Percentiles rank a stretch among this genome's conserved stretches.
These are phyloP conservation scores for Tolypeutes matacus DNA, from an alignment of 2,797 vertebrate species.

Conservation along the genomic window DNA sequence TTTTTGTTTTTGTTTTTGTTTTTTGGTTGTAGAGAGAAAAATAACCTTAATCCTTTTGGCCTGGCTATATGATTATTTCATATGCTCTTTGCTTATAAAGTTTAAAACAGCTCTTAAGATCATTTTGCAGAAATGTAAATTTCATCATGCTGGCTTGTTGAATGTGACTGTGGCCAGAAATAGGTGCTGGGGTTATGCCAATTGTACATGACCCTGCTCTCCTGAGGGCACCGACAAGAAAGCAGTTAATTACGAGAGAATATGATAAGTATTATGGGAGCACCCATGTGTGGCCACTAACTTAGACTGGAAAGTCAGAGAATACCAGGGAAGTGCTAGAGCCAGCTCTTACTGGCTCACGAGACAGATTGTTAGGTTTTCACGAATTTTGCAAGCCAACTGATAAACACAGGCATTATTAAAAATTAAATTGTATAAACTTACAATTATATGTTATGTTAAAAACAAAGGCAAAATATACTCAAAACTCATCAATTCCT, in stretches of 20 bases:
- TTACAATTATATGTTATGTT: background rate
- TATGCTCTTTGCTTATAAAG: conserved; percentile 23
- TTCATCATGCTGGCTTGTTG: background rate
- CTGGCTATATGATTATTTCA: conserved; percentile 48
- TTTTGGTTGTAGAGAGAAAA: background rate
- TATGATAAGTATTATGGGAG: background rate
- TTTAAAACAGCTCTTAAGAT: conserved; percentile 25
- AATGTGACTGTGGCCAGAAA: background rate
- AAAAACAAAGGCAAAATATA: background rate
- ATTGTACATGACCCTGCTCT: background rate
- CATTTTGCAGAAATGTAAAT: background rate
- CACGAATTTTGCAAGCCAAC: conserved; percentile 12
- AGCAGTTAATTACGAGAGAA: background rate
- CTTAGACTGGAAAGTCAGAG: background rate
- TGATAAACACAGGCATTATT: background rate
- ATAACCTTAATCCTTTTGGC: background rate
- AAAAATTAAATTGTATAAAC: background rate
- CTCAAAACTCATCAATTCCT: background rate
- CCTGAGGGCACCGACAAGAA: background rate
- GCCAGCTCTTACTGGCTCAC: background rate
- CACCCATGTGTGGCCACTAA: background rate
- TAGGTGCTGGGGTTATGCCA: background rate
- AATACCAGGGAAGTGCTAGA: too few relatives aligned
- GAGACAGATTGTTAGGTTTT: background rate
- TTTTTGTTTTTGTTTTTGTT: background rate